Conservation (phyloP, 2,113 vertebrate species). For the Noctilio leporinus region DNA sequence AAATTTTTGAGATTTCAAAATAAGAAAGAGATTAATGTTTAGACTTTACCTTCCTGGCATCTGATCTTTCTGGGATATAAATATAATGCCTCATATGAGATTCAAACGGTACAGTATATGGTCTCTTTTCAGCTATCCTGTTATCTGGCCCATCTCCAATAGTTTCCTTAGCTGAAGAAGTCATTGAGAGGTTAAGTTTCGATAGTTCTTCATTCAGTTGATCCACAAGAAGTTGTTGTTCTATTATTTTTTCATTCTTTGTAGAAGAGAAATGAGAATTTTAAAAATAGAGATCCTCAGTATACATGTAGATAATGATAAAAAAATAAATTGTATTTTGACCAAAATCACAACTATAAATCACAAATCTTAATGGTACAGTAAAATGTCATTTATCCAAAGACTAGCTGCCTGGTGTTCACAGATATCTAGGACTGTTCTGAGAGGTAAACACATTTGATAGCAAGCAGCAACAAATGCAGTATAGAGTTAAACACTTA, state of each 20-base stretch:
- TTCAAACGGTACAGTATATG: slow-evolving; percentile 82
- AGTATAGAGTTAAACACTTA: not conserved
- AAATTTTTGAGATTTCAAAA: not conserved
- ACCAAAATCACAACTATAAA: slow-evolving; percentile 18
- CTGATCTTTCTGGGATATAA: slow-evolving; percentile 52
- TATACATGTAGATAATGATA: not conserved
- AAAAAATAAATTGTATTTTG: slow-evolving; percentile 21
- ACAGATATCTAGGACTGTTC: not conserved
- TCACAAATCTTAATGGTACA: not conserved
- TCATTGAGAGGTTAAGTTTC: slow-evolving; percentile 63
- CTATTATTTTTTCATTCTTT: slow-evolving; percentile 90
- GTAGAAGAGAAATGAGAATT: slow-evolving; percentile 42
- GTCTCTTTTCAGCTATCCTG: slow-evolving; percentile 70
- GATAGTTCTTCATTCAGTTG: slow-evolving; percentile 80
- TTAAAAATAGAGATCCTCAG: slow-evolving; percentile 16
- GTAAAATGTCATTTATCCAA: not conserved
- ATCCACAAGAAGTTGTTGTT: slow-evolving; percentile 86
- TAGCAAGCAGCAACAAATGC: not conserved
- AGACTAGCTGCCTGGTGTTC: not conserved
- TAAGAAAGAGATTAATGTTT: not conserved
- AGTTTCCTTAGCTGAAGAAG: slow-evolving; percentile 39
- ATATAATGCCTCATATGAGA: slow-evolving; percentile 49
- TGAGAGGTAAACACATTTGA: not conserved
- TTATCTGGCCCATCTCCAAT: slow-evolving; percentile 62
- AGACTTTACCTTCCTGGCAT: slow-evolving; percentile 80